phyloP scores from a whole-genome alignment of 2,113 vertebrate species.

The Myotis yumanensis region DNA sequence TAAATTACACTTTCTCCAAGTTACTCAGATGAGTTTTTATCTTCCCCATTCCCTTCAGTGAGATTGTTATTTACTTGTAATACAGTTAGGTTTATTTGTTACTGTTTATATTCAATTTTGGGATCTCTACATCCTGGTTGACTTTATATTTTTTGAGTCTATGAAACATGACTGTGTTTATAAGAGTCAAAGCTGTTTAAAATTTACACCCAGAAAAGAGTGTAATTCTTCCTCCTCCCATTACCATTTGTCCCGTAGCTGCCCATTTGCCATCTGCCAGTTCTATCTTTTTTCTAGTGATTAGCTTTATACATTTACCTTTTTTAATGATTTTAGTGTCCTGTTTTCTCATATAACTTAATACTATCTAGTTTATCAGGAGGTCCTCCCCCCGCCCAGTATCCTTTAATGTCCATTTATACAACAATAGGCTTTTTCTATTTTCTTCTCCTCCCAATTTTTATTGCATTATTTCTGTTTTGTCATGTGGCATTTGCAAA shows the following conservation, averaged over 20 bases:
- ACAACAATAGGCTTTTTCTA: neutral
- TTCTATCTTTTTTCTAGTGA: neutral
- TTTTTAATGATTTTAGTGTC: neutral
- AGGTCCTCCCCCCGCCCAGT: too few relatives aligned
- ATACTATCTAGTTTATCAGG: neutral
- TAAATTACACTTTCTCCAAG: neutral
- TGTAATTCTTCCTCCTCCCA: neutral
- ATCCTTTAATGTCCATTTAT: neutral
- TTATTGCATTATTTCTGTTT: neutral
- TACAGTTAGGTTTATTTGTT: neutral
- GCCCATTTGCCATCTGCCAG: neutral
- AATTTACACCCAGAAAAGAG: neutral
- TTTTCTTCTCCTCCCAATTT: neutral
- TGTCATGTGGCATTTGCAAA: neutral
- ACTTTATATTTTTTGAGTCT: neutral
- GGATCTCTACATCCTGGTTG: neutral
- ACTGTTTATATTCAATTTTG: neutral
- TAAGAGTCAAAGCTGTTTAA: neutral
- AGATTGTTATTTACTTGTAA: neutral
- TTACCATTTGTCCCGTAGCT: neutral
- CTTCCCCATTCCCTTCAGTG: neutral
- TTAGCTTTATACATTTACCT: neutral
- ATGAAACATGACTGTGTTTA: neutral
- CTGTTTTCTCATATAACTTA: neutral
- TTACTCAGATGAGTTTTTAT: neutral